Conservation (phyloP, 2,797 vertebrate species). For the Xenops minutus region DNA sequence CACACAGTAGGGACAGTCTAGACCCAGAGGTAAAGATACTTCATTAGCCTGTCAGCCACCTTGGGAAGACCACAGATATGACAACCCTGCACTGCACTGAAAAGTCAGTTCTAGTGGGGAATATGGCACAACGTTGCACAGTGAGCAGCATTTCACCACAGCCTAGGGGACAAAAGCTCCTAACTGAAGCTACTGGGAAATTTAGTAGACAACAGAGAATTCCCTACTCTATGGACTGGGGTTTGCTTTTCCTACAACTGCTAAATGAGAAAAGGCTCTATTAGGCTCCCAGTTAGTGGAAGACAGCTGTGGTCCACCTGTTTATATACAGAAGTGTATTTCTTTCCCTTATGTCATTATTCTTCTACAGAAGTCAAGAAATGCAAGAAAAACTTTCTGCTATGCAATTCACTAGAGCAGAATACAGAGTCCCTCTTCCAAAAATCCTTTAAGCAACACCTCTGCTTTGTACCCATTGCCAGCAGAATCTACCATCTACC, state of each 20-base stretch:
- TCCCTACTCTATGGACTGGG: not conserved
- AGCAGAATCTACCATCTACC: conserved; percentile 2
- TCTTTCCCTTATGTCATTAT: not conserved
- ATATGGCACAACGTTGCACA: not conserved
- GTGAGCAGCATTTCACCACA: not conserved
- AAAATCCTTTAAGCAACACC: not conserved
- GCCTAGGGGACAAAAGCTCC: not conserved
- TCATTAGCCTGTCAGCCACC: not conserved
- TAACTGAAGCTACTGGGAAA: not conserved
- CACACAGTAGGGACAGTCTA: not conserved
- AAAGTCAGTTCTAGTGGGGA: not conserved
- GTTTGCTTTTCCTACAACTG: not conserved
- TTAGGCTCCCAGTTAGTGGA: not conserved
- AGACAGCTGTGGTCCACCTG: not conserved
- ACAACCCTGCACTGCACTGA: not conserved
- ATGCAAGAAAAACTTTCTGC: not conserved
- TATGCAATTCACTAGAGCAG: not conserved
- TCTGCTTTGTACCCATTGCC: not conserved
- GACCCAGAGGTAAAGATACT: not conserved
- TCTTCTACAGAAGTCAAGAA: not conserved
- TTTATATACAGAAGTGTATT: not conserved
- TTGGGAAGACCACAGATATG: not conserved
- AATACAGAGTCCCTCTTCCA: not conserved
- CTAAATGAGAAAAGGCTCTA: not conserved
- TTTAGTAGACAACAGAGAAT: not conserved